Evolutionary conservation across 2,113 vertebrate species (phyloP), one percentile per base, ranked within the genome.

Genomic region (Phodopus roborovskii): DNA sequence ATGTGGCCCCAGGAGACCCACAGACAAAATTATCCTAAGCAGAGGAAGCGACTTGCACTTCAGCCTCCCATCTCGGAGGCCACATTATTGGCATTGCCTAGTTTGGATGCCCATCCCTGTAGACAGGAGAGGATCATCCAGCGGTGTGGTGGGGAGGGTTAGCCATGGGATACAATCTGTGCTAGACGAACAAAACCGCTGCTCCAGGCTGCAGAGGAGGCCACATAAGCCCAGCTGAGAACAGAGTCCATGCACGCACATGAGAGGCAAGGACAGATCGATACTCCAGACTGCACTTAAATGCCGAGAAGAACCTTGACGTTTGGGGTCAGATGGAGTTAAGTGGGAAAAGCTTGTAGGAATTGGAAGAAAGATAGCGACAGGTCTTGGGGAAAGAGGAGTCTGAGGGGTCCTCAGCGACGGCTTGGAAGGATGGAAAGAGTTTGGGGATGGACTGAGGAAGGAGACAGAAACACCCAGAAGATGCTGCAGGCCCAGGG

Each of bases 161-260:
- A 56, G 28, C 5, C 22, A 0, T 24, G 16, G 5, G 78, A 42
- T 70, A 19, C 94, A 66, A 36, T 73, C 68, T n/a, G 42, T 66
- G 20, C 48, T 11, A 22, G 53, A 77, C 53, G 90, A 56, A 85
- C 30, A 81, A 62, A 85, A 42, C 13, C 10, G 15, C 70, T 1
- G 24, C 48, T 30, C 73, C 56, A 0, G 58, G 24, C 71, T 70
- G 48, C 91, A 1, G 2, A 56, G 62, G 88, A 89, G 48, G 42
- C 85, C 68, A 53, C 33, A 15, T 8, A 74, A 62, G 45, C 10
- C 36, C 26, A 79, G 91, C 50, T 26, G 26, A 7, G 78, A 28
- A 36, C 0, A 0, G 1, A 22, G 30, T 2, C 0, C 39, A 64
- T 26, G 17, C 42, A 2, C 0, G 0, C 0, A 36, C 0, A 3